phyloP scores from a whole-genome alignment of 2,797 vertebrate species.

The Argentina silus region DNA sequence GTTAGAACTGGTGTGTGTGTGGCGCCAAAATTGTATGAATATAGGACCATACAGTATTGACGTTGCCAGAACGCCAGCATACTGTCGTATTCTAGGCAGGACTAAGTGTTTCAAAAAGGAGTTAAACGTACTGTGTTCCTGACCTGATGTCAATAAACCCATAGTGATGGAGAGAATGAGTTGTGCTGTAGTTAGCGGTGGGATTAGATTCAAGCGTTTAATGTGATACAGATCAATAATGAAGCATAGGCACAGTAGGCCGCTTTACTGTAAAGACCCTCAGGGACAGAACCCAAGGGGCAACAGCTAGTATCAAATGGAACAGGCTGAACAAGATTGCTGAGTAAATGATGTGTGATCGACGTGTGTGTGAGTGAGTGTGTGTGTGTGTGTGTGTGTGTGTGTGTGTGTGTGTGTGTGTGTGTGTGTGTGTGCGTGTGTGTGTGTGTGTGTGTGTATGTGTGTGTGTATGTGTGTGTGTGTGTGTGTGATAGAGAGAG shows the following conservation, averaged over 20 bases:
- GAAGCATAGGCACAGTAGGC: not conserved
- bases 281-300: not conserved
- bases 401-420: not conserved
- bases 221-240: not conserved
- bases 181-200: not conserved
- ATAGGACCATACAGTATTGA: not conserved
- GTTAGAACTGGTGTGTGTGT: not conserved
- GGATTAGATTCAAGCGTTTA: not conserved
- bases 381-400: not conserved
- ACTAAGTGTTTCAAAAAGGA: not conserved
- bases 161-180: not conserved
- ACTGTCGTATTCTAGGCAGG: too few relatives aligned
- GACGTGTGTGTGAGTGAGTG: not conserved
- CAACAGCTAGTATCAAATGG: not conserved
- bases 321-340: not conserved
- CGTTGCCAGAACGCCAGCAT: not conserved
- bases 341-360: not conserved
- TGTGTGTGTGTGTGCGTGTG: too few relatives aligned
- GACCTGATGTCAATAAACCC: not conserved
- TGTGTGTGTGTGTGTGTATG: not conserved
- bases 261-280: not conserved
- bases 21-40: not conserved
- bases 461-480: not conserved
- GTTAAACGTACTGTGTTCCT: not conserved
- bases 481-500: too few relatives aligned